phyloP scores from a whole-genome alignment of 2,888 invertebrate species.

The Oeneis ivallda region DNA sequence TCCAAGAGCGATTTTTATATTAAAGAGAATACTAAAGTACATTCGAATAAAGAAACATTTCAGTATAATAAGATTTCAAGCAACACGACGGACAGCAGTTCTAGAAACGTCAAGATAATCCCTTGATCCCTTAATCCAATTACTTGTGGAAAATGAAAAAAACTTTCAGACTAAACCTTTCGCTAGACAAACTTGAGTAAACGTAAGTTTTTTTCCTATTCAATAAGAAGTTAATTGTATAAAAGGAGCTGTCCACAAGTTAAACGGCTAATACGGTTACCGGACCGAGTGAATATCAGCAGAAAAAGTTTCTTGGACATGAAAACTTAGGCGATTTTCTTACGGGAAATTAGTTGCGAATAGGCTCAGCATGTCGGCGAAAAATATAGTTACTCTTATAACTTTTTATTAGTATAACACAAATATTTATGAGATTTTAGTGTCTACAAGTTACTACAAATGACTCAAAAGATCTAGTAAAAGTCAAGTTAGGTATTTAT shows the following conservation, averaged over 20 bases:
- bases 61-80: conserved; percentile 23
- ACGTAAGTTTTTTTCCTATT: conserved; percentile 52
- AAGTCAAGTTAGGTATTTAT: too few relatives aligned
- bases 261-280: conserved; percentile 71
- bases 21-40: conserved; percentile 18
- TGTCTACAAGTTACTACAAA: background rate
- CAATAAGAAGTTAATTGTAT: conserved; percentile 69
- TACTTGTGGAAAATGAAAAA: conserved; percentile 37
- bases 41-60: conserved; percentile 21
- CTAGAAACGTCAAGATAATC: conserved; percentile 30
- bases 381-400: background rate
- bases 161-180: conserved; percentile 39
- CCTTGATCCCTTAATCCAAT: conserved; percentile 29
- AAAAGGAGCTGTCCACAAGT: conserved; percentile 70
- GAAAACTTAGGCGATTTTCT: conserved; percentile 47
- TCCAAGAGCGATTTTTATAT: conserved; percentile 14
- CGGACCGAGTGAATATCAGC: conserved; percentile 65
- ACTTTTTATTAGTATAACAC: background rate
- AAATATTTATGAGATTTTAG: background rate
- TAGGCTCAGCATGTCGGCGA: background rate
- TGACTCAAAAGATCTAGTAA: background rate
- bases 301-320: conserved; percentile 48
- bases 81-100: conserved; percentile 25
- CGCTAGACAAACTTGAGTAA: conserved; percentile 44
- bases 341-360: conserved; percentile 19